phyloP scores from a whole-genome alignment of 2,113 vertebrate genomes.

The Sebastes schlegelii region DNA sequence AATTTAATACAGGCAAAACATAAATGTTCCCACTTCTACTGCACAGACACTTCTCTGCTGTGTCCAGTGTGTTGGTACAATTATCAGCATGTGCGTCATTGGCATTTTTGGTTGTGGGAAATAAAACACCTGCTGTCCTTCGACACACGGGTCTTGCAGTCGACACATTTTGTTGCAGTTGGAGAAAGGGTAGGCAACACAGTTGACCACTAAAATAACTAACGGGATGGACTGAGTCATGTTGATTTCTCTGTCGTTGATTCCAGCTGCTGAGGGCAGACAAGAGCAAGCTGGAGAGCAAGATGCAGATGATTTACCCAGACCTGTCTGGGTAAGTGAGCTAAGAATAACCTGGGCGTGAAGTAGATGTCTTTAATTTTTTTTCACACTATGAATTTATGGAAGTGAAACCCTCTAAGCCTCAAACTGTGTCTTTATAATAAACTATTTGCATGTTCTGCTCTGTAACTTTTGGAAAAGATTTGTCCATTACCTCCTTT shows the following conservation, averaged over 20 bases:
- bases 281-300: slow-evolving; percentile 87
- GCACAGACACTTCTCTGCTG: background rate
- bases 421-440: background rate
- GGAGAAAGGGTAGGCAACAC: background rate
- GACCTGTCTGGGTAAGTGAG: slow-evolving; percentile 86
- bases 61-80: background rate
- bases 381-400: background rate
- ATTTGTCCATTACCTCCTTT: background rate
- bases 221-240: slow-evolving; percentile 3
- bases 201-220: slow-evolving; percentile 1
- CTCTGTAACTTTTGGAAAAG: background rate
- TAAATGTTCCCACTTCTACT: background rate
- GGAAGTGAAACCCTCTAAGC: background rate
- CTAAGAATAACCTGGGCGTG: background rate
- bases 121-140: slow-evolving; percentile 35
- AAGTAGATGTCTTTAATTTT: background rate
- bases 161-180: background rate
- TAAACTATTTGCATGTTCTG: background rate
- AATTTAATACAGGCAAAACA: background rate
- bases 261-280: slow-evolving; percentile 84
- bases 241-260: slow-evolving; percentile 25
- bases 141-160: background rate
- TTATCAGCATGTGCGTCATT: background rate
- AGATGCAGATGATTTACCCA: slow-evolving; percentile 88
- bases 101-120: slow-evolving; percentile 40